A percentile compares a stretch with the other conserved stretches of the same genome.
Conservation (phyloP, 2,113 vertebrate species). For the Monopterus albus region DNA sequence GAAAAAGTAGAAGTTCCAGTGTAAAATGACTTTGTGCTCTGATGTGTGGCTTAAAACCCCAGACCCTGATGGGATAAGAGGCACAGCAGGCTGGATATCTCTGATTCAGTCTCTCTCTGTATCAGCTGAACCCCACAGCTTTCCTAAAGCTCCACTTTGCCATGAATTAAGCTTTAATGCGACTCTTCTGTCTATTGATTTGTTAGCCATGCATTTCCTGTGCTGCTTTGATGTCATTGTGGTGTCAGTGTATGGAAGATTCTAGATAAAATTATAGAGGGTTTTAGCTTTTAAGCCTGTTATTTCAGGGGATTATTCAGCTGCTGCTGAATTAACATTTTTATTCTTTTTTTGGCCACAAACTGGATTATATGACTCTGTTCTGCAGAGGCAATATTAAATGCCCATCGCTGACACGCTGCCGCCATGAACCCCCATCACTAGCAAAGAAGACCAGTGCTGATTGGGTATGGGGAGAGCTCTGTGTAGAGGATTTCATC, state of each 20-base stretch:
- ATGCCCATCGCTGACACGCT: slow-evolving; percentile 76
- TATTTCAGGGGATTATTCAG: slow-evolving; percentile 84
- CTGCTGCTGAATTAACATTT: slow-evolving; percentile 82
- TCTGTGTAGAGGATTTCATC: slow-evolving; percentile 68
- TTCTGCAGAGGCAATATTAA: slow-evolving; percentile 74
- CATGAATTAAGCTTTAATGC: slow-evolving; percentile 79
- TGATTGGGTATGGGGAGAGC: slow-evolving; percentile 58
- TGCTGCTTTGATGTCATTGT: slow-evolving; percentile 84
- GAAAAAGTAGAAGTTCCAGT: slow-evolving; percentile 18
- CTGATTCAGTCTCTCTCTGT: slow-evolving; percentile 60
- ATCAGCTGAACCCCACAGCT: slow-evolving; percentile 67
- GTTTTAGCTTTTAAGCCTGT: slow-evolving; percentile 84
- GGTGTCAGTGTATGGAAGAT: slow-evolving; percentile 83
- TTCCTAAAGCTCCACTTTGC: slow-evolving; percentile 78
- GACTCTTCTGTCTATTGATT: slow-evolving; percentile 82
- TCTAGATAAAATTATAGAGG: slow-evolving; percentile 83
- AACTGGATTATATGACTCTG: slow-evolving; percentile 81
- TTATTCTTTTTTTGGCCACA: slow-evolving; percentile 80
- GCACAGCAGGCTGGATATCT: slow-evolving; percentile 61
- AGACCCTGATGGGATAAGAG: slow-evolving; percentile 55
- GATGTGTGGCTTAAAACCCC: slow-evolving; percentile 34
- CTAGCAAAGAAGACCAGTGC: slow-evolving; percentile 43
- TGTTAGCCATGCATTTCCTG: slow-evolving; percentile 80
- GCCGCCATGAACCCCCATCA: slow-evolving; percentile 62
- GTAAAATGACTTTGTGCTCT: slow-evolving; percentile 42